Percentiles rank a stretch among this genome's conserved stretches.
Evolutionary conservation across 2,888 invertebrate species (phyloP).

Genomic region (Formica aserva): DNA sequence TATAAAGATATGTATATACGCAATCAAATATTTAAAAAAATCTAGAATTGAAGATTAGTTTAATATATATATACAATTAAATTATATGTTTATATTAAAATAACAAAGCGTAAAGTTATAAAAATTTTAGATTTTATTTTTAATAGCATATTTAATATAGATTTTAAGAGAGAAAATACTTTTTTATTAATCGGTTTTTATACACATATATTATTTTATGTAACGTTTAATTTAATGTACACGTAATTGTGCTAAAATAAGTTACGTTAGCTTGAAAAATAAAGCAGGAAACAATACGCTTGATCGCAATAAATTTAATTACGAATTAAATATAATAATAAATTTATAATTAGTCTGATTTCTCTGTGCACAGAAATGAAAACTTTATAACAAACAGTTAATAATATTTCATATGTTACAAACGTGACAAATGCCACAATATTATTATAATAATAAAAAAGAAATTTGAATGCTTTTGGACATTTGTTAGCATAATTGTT

Average conservation of each 20-base stretch:
- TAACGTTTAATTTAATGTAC: neutral
- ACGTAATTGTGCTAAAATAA: neutral
- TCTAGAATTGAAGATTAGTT: neutral
- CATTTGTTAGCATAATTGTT: neutral
- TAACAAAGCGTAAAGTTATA: neutral
- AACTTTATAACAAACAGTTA: neutral
- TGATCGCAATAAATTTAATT: slow-evolving; percentile 1
- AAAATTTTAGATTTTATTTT: neutral
- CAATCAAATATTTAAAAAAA: neutral
- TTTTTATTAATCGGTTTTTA: neutral
- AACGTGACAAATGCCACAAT: neutral
- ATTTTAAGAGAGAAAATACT: slow-evolving; percentile 9
- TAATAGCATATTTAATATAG: neutral
- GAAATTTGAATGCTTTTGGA: neutral
- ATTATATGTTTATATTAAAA: neutral
- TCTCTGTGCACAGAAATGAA: neutral
- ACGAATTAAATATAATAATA: neutral
- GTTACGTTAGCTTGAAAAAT: neutral
- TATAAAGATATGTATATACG: neutral
- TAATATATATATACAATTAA: neutral
- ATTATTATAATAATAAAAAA: neutral
- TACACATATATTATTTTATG: neutral
- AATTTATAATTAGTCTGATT: neutral
- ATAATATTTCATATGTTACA: slow-evolving; percentile 2
- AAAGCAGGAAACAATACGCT: neutral